These are phyloP conservation scores for Phoebastria nigripes DNA, from an alignment of 2,797 vertebrate species.

Conservation along the genomic window DNA sequence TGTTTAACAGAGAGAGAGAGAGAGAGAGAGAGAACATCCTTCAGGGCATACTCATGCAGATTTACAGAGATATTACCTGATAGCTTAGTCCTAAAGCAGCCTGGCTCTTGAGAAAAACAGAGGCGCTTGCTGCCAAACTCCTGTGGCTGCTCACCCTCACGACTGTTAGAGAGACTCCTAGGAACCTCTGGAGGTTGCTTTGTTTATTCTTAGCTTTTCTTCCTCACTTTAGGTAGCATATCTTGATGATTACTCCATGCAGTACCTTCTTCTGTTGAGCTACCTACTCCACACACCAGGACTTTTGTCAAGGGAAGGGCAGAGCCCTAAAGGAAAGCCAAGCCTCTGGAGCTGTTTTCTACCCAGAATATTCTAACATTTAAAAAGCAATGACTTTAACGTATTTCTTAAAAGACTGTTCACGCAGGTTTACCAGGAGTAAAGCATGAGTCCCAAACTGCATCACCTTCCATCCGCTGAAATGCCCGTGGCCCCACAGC, in stretches of 20 bases:
- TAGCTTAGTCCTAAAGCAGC: constrained; percentile 7
- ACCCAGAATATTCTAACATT: neutral
- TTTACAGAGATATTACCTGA: constrained; percentile 27
- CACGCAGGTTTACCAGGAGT: neutral
- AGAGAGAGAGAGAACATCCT: neutral
- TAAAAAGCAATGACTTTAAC: neutral
- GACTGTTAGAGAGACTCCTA: neutral
- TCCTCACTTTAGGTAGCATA: neutral
- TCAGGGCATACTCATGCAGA: constrained; percentile 22
- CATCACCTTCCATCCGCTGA: neutral
- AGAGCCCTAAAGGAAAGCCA: neutral
- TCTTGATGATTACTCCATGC: neutral
- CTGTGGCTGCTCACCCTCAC: neutral
- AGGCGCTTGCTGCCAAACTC: neutral
- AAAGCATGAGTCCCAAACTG: neutral
- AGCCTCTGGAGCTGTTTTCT: neutral
- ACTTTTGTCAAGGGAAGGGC: neutral
- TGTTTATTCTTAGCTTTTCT: neutral
- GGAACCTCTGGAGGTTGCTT: neutral
- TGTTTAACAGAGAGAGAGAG: neutral
- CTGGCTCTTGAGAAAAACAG: constrained; percentile 29
- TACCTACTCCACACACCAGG: neutral
- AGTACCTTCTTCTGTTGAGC: neutral
- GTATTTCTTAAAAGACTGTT: neutral
- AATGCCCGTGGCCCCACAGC: neutral